Conservation (phyloP, 2,797 vertebrate genomes). For the Peromyscus aztecus region DNA sequence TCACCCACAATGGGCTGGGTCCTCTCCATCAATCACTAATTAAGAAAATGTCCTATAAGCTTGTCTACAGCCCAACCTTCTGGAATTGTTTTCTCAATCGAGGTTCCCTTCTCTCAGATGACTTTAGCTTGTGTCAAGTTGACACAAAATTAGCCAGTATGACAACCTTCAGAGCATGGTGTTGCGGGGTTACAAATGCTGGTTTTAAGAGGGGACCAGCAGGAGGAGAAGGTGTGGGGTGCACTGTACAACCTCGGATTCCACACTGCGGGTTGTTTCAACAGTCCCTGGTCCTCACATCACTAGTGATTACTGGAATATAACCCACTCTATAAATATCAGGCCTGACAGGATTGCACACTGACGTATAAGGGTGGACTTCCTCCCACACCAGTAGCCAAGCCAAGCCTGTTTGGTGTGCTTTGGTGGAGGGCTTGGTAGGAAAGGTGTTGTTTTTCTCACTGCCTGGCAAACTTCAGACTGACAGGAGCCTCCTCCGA, state of each 20-base stretch:
- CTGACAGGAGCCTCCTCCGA: not conserved
- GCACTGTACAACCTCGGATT: not conserved
- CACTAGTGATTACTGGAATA: not conserved
- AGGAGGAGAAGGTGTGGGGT: not conserved
- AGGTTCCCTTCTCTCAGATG: not conserved
- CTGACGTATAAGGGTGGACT: not conserved
- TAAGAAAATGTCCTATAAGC: not conserved
- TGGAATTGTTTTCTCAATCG: not conserved
- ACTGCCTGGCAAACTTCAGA: not conserved
- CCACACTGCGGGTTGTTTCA: not conserved
- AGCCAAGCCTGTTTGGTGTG: not conserved
- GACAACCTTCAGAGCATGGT: not conserved
- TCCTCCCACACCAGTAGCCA: not conserved
- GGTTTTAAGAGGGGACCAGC: not conserved
- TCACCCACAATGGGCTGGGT: not conserved
- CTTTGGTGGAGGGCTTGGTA: not conserved
- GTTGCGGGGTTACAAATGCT: not conserved
- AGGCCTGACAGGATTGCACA: not conserved
- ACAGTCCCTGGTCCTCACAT: fast-evolving
- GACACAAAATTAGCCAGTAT: not conserved
- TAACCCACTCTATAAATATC: not conserved
- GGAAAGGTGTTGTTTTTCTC: not conserved
- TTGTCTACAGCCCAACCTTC: not conserved
- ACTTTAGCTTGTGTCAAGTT: too few relatives aligned
- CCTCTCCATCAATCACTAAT: not conserved